Percentiles rank a stretch among this genome's conserved stretches.
Evolutionary conservation across 1,140 invertebrate genomes (phyloP).

Genomic region (Zaprionus davidi): DNA sequence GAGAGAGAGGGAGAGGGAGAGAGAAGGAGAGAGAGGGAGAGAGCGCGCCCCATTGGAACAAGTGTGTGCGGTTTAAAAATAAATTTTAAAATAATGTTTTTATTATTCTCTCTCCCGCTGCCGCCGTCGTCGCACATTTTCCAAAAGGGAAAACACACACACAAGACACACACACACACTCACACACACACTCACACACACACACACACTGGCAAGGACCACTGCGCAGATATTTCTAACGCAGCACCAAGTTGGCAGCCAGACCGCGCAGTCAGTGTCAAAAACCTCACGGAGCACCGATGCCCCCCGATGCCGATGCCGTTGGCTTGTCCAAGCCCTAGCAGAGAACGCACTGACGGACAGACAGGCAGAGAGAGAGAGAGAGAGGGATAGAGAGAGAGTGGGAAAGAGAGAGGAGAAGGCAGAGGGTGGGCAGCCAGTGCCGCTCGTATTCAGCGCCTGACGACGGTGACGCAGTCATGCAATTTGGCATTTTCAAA

Average conservation of each 20-base stretch:
- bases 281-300: slow-evolving; percentile 64
- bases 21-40: slow-evolving; percentile 17
- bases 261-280: slow-evolving; percentile 69
- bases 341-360: neutral
- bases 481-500: slow-evolving; percentile 76
- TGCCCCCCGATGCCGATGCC: slow-evolving; percentile 45
- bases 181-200: slow-evolving; percentile 13
- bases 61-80: slow-evolving; percentile 81
- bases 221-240: slow-evolving; percentile 79
- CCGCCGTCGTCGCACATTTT: slow-evolving; percentile 39
- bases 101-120: slow-evolving; percentile 51
- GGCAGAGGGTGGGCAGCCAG: slow-evolving; percentile 22
- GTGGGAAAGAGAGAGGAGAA: slow-evolving; percentile 3
- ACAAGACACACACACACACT: slow-evolving; percentile 14
- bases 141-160: slow-evolving; percentile 52
- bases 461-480: slow-evolving; percentile 62
- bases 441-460: slow-evolving; percentile 15
- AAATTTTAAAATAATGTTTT: slow-evolving; percentile 76
- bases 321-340: slow-evolving; percentile 6
- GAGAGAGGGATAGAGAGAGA: neutral
- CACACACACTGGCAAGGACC: slow-evolving; percentile 54
- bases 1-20: slow-evolving; percentile 23
- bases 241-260: slow-evolving; percentile 42
- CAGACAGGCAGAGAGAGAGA: neutral
- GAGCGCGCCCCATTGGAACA: slow-evolving; percentile 62